Conservation (phyloP, 2,888 invertebrate genomes). For the Apodemia duryi region DNA sequence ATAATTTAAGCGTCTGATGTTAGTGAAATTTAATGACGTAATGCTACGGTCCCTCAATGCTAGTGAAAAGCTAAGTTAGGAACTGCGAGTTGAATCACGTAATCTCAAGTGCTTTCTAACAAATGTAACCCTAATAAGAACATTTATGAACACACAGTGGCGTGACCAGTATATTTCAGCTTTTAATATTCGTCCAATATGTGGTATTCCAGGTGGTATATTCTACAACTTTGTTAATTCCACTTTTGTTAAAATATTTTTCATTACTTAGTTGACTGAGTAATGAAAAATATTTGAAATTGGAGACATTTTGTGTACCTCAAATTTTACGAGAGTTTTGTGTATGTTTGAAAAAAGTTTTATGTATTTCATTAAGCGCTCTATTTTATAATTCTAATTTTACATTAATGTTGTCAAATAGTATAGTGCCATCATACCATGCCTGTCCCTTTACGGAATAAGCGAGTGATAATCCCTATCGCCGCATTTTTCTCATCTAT, state of each 20-base stretch:
- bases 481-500: no score
- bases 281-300: conserved; percentile 36
- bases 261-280: conserved; percentile 45
- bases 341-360: conserved; percentile 49
- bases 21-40: conserved; percentile 30
- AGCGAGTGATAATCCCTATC: no score
- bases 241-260: conserved; percentile 51
- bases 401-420: not conserved
- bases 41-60: conserved; percentile 26
- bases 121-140: conserved; percentile 53
- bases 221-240: conserved; percentile 57
- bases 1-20: conserved; percentile 33
- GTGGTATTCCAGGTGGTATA: conserved; percentile 46
- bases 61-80: conserved; percentile 31
- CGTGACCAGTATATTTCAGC: conserved; percentile 61
- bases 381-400: not conserved
- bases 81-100: conserved; percentile 40
- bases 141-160: conserved; percentile 57
- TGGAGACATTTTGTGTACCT: conserved; percentile 49
- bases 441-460: no score
- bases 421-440: not conserved
- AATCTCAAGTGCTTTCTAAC: conserved; percentile 43
- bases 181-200: conserved; percentile 70
- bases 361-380: conserved; percentile 36
- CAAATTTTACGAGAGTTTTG: conserved; percentile 10